Conservation (phyloP, 2,113 vertebrate species). For the Buteo buteo region DNA sequence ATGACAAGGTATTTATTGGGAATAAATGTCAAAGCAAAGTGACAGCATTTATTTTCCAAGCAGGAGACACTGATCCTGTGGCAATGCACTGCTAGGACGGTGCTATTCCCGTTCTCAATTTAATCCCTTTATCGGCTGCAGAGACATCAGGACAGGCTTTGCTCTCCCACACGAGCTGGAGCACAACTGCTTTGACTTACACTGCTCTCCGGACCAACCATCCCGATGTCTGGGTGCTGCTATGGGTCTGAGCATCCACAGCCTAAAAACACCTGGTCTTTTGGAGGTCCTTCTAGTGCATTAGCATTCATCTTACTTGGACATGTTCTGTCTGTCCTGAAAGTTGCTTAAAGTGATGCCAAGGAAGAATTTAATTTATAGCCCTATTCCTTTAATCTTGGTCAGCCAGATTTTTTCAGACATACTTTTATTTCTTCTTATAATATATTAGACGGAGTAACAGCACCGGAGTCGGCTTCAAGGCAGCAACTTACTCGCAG, state of each 20-base stretch:
- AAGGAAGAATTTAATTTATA: constrained; percentile 64
- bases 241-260: accelerated
- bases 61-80: neutral
- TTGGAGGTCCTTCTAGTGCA: neutral
- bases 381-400: constrained; percentile 69
- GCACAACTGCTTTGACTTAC: neutral
- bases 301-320: neutral
- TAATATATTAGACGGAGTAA: constrained; percentile 65
- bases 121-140: neutral
- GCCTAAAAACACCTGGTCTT: neutral
- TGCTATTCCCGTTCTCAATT: neutral
- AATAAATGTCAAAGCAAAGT: constrained; percentile 46
- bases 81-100: neutral
- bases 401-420: constrained; percentile 67
- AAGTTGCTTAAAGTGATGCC: neutral
- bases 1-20: neutral
- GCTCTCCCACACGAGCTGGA: neutral
- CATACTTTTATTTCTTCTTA: constrained; percentile 61
- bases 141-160: neutral
- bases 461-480: neutral
- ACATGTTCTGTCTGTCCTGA: neutral
- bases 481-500: constrained; percentile 62
- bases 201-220: accelerated
- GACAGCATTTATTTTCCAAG: constrained; percentile 1
- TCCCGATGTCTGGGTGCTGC: neutral